phyloP scores from a whole-genome alignment of 2,888 invertebrate genomes.

The Xylophagus ater region DNA sequence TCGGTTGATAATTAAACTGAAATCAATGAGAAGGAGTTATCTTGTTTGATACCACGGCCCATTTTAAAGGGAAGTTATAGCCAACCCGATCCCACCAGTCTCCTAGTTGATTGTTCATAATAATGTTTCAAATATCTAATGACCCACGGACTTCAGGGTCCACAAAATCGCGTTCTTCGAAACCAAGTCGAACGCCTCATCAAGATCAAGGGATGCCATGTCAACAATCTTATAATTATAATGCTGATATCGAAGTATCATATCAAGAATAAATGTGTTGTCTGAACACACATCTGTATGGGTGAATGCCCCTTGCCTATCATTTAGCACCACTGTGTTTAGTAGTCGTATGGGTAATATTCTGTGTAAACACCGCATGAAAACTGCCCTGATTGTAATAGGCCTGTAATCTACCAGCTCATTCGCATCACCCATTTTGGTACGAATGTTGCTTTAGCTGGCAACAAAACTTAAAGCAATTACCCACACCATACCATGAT shows the following conservation, averaged over 20 bases:
- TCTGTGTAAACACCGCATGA: not conserved
- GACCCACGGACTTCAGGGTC: too few relatives aligned
- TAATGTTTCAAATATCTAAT: too few relatives aligned
- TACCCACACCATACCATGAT: too few relatives aligned
- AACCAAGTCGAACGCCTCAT: not conserved
- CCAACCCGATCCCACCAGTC: not conserved
- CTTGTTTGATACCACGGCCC: not conserved
- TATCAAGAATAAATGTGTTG: too few relatives aligned
- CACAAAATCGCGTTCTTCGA: too few relatives aligned
- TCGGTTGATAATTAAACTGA: not conserved
- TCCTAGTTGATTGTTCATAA: not conserved
- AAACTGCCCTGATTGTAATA: not conserved
- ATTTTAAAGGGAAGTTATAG: not conserved
- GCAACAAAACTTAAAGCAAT: too few relatives aligned
- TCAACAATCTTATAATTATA: not conserved
- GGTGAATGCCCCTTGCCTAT: not conserved
- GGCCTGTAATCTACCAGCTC: not conserved
- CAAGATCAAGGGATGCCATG: not conserved
- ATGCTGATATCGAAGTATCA: too few relatives aligned
- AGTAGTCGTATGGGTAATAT: not conserved
- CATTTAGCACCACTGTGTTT: not conserved
- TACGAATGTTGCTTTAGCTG: not conserved
- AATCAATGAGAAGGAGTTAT: not conserved
- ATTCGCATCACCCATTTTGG: not conserved
- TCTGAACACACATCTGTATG: conserved; percentile 1